Evolutionary conservation across 2,113 vertebrate genomes (phyloP).

Genomic region (Channa argus): DNA sequence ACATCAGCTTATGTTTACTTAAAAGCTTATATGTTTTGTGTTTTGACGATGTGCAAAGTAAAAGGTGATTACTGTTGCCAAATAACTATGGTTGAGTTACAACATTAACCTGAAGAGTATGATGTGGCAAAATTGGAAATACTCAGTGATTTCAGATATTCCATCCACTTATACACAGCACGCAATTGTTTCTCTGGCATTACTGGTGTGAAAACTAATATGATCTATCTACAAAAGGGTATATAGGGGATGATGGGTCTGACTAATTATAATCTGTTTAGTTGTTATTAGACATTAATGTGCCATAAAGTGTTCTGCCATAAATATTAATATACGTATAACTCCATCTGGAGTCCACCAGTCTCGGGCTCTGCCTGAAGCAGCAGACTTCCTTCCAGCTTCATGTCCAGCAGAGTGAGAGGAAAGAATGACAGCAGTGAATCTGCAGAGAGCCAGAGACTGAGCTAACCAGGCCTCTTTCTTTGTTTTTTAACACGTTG

Average conservation of each 20-base stretch:
- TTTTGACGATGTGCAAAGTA: too few relatives aligned
- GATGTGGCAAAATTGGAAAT: background rate
- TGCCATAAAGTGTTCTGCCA: background rate
- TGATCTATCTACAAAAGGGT: background rate
- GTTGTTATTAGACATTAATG: constrained; percentile 4
- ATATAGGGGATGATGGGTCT: background rate
- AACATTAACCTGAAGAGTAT: background rate
- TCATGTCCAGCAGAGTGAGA: constrained; percentile 38
- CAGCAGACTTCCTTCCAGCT: constrained; percentile 30
- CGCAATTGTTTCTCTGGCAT: too few relatives aligned
- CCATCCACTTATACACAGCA: too few relatives aligned
- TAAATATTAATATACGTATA: background rate
- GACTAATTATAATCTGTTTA: background rate
- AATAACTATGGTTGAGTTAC: too few relatives aligned
- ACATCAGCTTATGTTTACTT: too few relatives aligned
- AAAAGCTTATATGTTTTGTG: too few relatives aligned
- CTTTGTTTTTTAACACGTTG: constrained; percentile 40
- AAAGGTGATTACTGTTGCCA: too few relatives aligned
- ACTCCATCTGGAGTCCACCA: constrained; percentile 10
- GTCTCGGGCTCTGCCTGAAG: background rate
- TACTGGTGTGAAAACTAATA: background rate
- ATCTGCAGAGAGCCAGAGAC: constrained; percentile 55
- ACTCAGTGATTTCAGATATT: background rate
- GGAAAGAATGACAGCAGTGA: constrained; percentile 73
- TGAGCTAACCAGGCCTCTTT: constrained; percentile 49